phyloP scores from a whole-genome alignment of 2,113 vertebrate species.

The Fulica atra region DNA sequence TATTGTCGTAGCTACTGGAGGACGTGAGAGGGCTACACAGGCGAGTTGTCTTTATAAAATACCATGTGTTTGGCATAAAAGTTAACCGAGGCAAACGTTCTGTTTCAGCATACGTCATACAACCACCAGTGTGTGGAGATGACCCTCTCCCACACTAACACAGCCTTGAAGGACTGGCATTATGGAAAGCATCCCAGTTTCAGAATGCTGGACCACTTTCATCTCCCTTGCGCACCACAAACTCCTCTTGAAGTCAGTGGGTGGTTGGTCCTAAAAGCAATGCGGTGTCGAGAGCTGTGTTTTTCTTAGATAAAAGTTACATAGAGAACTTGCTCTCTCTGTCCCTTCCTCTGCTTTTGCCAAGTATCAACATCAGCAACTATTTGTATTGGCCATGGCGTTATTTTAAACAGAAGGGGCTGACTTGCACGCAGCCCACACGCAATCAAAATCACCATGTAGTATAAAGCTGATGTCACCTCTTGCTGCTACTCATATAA shows the following conservation, averaged over 20 bases:
- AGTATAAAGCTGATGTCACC: slow-evolving; percentile 24
- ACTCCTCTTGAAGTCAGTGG: neutral
- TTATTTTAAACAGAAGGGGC: slow-evolving; percentile 27
- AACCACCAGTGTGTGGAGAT: neutral
- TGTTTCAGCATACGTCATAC: slow-evolving; percentile 26
- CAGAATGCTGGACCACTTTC: slow-evolving; percentile 1
- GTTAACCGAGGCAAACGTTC: slow-evolving; percentile 39
- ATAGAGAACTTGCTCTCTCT: neutral
- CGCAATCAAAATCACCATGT: slow-evolving; percentile 7
- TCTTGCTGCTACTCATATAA: neutral
- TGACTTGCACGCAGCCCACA: neutral
- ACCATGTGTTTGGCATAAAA: slow-evolving; percentile 50
- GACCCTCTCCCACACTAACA: slow-evolving; percentile 43
- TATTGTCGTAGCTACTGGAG: slow-evolving; percentile 53
- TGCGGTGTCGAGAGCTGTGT: neutral
- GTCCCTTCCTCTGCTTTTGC: neutral
- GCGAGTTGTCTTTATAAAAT: slow-evolving; percentile 27
- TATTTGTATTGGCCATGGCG: slow-evolving; percentile 23
- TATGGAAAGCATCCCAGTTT: slow-evolving; percentile 38
- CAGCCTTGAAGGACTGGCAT: slow-evolving; percentile 29
- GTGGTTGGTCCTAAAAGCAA: slow-evolving; percentile 24
- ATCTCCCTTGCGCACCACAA: neutral
- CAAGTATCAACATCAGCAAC: neutral
- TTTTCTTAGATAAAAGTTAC: slow-evolving; percentile 28
- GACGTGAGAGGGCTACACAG: slow-evolving; percentile 34